phyloP scores from a whole-genome alignment of 2,888 invertebrate species.

The Epicampocera succincta region DNA sequence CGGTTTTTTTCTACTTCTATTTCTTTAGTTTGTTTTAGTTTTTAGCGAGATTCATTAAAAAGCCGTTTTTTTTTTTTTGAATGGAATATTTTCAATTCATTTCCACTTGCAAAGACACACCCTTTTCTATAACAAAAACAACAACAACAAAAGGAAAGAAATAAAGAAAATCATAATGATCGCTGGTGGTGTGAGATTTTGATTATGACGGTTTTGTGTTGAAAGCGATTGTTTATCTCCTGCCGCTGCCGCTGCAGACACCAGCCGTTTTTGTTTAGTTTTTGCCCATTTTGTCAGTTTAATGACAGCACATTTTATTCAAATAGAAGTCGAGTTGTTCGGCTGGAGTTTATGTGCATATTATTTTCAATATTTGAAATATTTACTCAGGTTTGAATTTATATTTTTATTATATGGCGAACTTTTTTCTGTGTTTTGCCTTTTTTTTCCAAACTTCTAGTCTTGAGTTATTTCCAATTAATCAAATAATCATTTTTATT shows the following conservation, averaged over 20 bases:
- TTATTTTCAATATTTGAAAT: no score
- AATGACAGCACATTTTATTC: no score
- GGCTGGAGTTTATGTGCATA: no score
- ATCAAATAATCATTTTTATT: conserved; percentile 26
- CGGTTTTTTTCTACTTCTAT: neutral
- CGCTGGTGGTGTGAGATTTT: conserved; percentile 4
- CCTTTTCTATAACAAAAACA: conserved; percentile 1
- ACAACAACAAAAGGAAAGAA: neutral
- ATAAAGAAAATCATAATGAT: conserved; percentile 14
- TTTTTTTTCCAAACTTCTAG: neutral
- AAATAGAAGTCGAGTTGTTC: neutral
- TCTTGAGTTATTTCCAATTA: conserved; percentile 41
- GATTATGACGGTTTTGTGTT: conserved; percentile 29
- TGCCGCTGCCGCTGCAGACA: conserved; percentile 8
- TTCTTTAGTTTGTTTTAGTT: conserved; percentile 16
- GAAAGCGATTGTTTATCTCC: conserved; percentile 12
- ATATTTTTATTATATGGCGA: neutral
- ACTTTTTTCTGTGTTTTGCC: neutral
- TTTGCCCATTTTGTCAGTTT: neutral
- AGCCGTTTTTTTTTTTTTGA: conserved; percentile 10
- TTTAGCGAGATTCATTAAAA: conserved; percentile 31
- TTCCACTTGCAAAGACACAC: conserved; percentile 24
- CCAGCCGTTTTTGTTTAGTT: conserved; percentile 15
- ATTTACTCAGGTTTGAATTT: no score
- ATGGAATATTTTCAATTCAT: conserved; percentile 23